Evolutionary conservation across 2,113 vertebrate species (phyloP).

Genomic region (Synchiropus splendidus): DNA sequence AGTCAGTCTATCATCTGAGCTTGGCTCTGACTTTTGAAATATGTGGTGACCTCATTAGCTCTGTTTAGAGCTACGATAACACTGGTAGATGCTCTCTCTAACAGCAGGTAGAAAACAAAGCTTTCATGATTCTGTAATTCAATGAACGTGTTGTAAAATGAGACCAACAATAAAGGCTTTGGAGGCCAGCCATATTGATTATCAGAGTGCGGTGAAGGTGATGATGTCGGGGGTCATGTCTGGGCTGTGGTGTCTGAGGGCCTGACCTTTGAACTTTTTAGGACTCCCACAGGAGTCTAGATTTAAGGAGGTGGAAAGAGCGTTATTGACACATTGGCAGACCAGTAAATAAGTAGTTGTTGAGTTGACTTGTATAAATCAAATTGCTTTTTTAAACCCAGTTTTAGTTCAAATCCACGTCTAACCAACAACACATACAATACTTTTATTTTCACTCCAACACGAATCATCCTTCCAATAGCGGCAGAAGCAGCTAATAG

Average conservation of each 20-base stretch:
- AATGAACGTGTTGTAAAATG: not conserved
- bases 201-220: conserved; percentile 25
- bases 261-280: conserved; percentile 22
- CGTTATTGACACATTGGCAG: not conserved
- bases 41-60: no score
- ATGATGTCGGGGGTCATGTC: conserved; percentile 26
- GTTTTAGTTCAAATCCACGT: no score
- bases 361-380: no score
- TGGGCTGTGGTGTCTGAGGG: conserved; percentile 34
- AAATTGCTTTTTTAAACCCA: no score
- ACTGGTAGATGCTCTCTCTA: not conserved
- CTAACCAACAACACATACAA: no score
- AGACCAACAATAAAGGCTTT: no score
- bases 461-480: no score
- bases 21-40: not conserved
- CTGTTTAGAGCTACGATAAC: not conserved
- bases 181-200: conserved; percentile 2
- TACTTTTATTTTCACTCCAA: no score
- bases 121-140: not conserved
- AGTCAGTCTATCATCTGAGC: no score
- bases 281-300: conserved; percentile 11
- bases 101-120: not conserved
- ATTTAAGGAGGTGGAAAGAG: conserved; percentile 2
- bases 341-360: no score
- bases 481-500: no score